Percentiles rank a stretch among this genome's conserved stretches.
These are phyloP conservation scores for Listronotus oregonensis DNA, from an alignment of 1,140 invertebrate species.

Conservation along the genomic window DNA sequence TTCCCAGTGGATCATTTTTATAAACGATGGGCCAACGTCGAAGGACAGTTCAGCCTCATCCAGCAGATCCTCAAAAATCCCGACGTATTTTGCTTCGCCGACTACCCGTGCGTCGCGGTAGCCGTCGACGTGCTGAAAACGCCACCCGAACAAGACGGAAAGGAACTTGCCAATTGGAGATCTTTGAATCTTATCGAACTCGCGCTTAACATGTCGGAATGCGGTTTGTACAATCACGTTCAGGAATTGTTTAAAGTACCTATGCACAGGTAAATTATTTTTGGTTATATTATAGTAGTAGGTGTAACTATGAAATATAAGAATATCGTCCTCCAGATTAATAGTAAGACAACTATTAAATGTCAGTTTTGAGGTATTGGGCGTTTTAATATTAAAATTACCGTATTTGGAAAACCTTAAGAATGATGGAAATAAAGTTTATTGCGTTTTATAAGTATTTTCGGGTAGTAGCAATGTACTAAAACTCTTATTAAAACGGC, in stretches of 20 bases:
- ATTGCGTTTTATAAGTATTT: no score
- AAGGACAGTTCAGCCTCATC: constrained; percentile 89
- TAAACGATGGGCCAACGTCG: constrained; percentile 87
- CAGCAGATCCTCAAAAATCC: constrained; percentile 85
- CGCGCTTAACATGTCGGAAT: constrained; percentile 83
- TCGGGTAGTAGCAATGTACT: no score
- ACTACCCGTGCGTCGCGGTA: constrained; percentile 85
- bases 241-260: constrained; percentile 93
- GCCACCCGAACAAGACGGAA: constrained; percentile 88
- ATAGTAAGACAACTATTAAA: no score
- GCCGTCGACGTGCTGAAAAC: constrained; percentile 89
- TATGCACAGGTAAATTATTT: constrained; percentile 60
- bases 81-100: constrained; percentile 93
- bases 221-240: constrained; percentile 78
- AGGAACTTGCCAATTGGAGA: constrained; percentile 90
- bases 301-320: no score
- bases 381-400: no score
- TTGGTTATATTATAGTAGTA: no score
- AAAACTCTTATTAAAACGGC: no score
- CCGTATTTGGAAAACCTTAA: no score
- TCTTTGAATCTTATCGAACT: constrained; percentile 90
- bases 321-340: no score
- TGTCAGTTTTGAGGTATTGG: no score
- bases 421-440: no score
- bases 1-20: constrained; percentile 35